These are phyloP conservation scores for Prunella himalayana DNA, from an alignment of 2,113 vertebrate species.

Conservation along the genomic window DNA sequence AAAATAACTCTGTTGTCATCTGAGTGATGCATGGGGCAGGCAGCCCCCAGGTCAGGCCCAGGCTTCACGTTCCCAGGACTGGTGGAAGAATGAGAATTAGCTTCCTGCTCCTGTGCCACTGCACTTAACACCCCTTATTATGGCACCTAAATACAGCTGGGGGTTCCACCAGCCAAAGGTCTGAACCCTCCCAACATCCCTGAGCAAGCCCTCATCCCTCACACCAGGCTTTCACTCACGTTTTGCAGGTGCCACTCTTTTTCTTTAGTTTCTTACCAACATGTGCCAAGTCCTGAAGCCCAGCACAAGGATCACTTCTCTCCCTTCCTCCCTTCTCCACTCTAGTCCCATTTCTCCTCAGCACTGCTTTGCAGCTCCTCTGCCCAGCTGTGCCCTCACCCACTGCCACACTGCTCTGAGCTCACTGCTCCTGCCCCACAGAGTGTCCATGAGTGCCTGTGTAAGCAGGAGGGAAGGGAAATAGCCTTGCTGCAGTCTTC, in stretches of 20 bases:
- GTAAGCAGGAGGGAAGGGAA: not conserved
- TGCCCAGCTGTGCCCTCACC: not conserved
- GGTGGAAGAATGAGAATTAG: not conserved
- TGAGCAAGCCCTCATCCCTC: not conserved
- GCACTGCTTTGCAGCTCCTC: not conserved
- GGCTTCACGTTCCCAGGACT: not conserved
- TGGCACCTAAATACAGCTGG: not conserved
- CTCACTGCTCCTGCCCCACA: not conserved
- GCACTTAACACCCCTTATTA: not conserved
- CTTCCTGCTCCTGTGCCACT: not conserved
- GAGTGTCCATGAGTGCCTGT: accelerated
- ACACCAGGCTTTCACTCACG: accelerated
- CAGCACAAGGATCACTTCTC: not conserved
- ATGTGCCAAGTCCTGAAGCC: not conserved
- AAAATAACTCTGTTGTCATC: conserved; percentile 44
- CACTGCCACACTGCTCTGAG: accelerated
- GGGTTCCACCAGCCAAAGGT: not conserved
- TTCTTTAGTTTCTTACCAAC: not conserved
- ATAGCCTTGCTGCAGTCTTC: not conserved
- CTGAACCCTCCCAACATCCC: accelerated
- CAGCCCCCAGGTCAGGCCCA: not conserved
- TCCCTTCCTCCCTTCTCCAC: not conserved
- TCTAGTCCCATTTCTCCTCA: accelerated
- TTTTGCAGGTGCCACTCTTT: not conserved
- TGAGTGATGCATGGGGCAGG: conserved; percentile 14